Conservation (phyloP, 2,113 vertebrate genomes). For the Sitta europaea region DNA sequence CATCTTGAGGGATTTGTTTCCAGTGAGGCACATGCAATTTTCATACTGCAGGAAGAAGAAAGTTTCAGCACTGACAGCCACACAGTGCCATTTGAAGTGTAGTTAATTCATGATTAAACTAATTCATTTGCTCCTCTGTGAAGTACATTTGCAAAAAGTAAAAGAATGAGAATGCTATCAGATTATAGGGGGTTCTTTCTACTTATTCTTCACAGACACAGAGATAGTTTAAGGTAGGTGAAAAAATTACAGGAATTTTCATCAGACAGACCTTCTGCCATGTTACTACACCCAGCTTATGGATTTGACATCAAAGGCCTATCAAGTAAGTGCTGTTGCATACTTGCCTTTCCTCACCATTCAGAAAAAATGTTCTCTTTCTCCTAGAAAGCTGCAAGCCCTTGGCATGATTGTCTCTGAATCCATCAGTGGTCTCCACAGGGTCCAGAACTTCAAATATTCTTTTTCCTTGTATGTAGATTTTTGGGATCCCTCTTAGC, state of each 20-base stretch:
- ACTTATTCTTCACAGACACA: neutral
- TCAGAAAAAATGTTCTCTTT: neutral
- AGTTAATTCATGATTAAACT: neutral
- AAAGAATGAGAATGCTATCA: neutral
- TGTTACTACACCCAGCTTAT: neutral
- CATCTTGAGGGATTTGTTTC: neutral
- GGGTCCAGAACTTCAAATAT: neutral
- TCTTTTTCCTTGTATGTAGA: neutral
- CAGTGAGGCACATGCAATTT: neutral
- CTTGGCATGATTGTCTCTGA: neutral
- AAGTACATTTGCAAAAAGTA: neutral
- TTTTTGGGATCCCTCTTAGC: neutral
- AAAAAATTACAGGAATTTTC: neutral
- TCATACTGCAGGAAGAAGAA: neutral
- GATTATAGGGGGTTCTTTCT: neutral
- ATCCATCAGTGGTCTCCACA: neutral
- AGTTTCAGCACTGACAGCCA: neutral
- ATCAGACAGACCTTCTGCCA: neutral
- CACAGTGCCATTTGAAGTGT: neutral
- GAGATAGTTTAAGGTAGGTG: neutral
- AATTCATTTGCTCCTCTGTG: neutral
- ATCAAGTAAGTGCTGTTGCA: neutral
- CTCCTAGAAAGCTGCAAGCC: neutral
- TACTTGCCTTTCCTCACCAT: neutral
- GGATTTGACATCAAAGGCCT: neutral